Percentiles rank a stretch among this genome's conserved stretches.
These are phyloP conservation scores for Tenualosa ilisha DNA, from an alignment of 2,797 vertebrate species.

Conservation along the genomic window DNA sequence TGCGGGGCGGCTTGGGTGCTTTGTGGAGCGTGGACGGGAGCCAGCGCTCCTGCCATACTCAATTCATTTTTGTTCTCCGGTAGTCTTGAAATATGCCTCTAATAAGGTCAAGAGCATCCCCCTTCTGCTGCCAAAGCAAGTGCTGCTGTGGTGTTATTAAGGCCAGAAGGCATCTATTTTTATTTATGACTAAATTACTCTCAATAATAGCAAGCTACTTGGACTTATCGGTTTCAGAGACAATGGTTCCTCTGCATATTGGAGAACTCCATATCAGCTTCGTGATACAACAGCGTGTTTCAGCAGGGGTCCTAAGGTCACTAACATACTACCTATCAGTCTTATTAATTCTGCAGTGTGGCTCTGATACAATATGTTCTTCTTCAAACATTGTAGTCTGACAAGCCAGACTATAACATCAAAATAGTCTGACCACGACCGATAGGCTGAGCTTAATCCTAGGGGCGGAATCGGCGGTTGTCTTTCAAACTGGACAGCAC, in stretches of 20 bases:
- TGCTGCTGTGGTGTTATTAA: neutral
- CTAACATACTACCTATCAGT: too few relatives aligned
- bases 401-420: too few relatives aligned
- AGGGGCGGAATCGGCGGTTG: too few relatives aligned
- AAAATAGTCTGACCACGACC: too few relatives aligned
- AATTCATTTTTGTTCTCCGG: neutral
- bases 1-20: neutral
- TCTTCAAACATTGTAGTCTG: too few relatives aligned
- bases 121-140: constrained; percentile 2
- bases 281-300: neutral
- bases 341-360: neutral
- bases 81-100: neutral
- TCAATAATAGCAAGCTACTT: neutral
- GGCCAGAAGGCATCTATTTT: constrained; percentile 1
- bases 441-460: too few relatives aligned
- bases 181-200: constrained; percentile 5
- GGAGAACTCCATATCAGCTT: neutral
- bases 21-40: neutral
- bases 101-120: constrained; percentile 4
- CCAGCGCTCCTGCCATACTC: neutral
- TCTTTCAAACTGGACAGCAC: too few relatives aligned
- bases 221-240: neutral
- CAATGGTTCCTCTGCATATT: neutral
- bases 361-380: neutral
- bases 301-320: neutral